Percentiles rank a stretch among this genome's conserved stretches.
Conservation (phyloP, 2,797 vertebrate species). For the Gallirallus australis region DNA sequence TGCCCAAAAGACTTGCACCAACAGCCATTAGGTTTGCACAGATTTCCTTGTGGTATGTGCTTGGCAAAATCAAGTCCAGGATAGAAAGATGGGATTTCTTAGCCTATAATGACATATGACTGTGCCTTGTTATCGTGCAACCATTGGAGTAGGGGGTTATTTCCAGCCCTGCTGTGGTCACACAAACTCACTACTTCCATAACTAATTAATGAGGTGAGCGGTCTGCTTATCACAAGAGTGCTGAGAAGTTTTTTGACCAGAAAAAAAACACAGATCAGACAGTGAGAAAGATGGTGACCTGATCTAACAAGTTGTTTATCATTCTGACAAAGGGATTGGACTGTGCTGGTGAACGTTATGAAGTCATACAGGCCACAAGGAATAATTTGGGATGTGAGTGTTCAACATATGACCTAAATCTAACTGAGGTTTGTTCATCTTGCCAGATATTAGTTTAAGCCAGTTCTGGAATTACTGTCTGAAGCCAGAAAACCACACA, state of each 20-base stretch:
- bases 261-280: background rate
- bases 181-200: background rate
- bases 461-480: background rate
- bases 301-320: background rate
- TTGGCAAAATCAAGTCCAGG: background rate
- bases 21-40: accelerated
- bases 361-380: constrained; percentile 13
- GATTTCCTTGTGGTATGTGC: background rate
- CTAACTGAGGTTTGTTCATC: constrained; percentile 18
- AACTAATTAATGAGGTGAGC: background rate
- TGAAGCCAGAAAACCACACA: constrained; percentile 45
- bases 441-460: background rate
- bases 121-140: background rate
- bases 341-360: background rate
- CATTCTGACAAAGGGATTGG: background rate
- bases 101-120: background rate
- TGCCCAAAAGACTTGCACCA: background rate
- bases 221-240: background rate
- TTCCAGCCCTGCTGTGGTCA: background rate
- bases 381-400: background rate
- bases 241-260: background rate
- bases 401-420: background rate
- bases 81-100: background rate
- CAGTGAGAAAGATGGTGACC: background rate
- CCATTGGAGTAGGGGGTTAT: background rate